Base-by-base conservation (phyloP, 2,113 vertebrate species). In the Tragelaphus strepsiceros region DNA sequence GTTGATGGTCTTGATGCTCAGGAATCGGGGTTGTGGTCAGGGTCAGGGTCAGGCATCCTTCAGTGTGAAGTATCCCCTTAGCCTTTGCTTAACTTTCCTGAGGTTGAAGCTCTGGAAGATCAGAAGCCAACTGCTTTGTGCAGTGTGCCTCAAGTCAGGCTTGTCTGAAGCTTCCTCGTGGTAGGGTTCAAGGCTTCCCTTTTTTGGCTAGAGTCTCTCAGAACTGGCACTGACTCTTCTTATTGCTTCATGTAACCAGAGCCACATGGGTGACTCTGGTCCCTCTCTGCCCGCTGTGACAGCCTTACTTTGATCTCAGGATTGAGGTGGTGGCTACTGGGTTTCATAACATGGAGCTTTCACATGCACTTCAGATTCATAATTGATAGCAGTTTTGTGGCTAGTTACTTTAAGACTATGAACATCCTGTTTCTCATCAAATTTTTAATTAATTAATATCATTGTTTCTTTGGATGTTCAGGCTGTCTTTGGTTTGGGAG, bases 1-100 rank as follows among this genome's bases (percentile, higher is more conserved):
- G 0, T 3, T 5, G 3, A 3, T 12, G 28, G 19, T 51, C 46
- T 74, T 32, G 0, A 6, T 9, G 12, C 5, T 7, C 0, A 17
- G 46, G 14, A 35, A 3, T 39, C 39, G 32, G 0, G 26, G 46
- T 49, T 2, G 46, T 8, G 49, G 39, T 43, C 39, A 43, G 39
- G 39, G 24, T 49, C 43, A 30, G 22, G 46, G 1, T n/a, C 10
- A 28, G 17, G 21, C 13, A 4, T 35, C 39, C 11, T 1, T 22
- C 19, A 0, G 22, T 21, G 6, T n/a, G 16, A 6, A 46, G 5
- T 3, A 13, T 26, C 62, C 59, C 21, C 39, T 53, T 6, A 71
- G 43, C 53, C 35, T 51, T n/a, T 39, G 46, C 28, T 30, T 7
- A 3, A 7, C 14, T 13, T 28, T 35, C 16, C 0, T 4, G 53